Percentiles rank a stretch among this genome's conserved stretches.
These are phyloP conservation scores for Gerris lacustris DNA, from an alignment of 2,888 invertebrate species.

Conservation along the genomic window DNA sequence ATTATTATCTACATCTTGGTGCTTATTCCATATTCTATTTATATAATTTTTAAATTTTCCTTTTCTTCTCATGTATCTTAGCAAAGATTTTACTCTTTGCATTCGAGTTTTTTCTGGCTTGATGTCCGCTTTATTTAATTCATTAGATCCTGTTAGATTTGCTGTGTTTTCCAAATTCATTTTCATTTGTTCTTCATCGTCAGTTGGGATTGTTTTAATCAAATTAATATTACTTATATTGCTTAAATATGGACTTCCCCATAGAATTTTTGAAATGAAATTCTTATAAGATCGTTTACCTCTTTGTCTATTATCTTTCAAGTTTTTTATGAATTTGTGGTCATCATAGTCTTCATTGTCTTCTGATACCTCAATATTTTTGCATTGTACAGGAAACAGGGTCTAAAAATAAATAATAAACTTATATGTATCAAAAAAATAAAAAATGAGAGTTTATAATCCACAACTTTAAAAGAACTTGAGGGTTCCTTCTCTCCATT, in stretches of 20 bases:
- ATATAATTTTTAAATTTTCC: neutral
- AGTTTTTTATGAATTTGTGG: too few relatives aligned
- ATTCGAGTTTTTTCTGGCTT: too few relatives aligned
- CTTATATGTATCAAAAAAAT: too few relatives aligned
- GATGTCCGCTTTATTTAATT: too few relatives aligned
- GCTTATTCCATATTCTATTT: neutral
- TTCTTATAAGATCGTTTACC: neutral
- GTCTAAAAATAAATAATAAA: neutral
- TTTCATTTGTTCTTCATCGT: neutral
- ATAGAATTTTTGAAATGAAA: constrained; percentile 6
- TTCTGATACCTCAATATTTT: too few relatives aligned
- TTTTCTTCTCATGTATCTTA: neutral
- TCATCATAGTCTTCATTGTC: too few relatives aligned
- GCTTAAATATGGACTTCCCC: neutral
- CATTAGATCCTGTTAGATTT: too few relatives aligned
- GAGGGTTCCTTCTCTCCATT: too few relatives aligned
- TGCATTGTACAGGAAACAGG: neutral
- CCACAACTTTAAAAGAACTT: too few relatives aligned
- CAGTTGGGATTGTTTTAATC: neutral
- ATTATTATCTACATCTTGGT: neutral
- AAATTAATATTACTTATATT: neutral
- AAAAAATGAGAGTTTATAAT: too few relatives aligned
- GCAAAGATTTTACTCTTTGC: too few relatives aligned
- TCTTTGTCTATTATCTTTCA: neutral
- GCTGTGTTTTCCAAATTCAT: too few relatives aligned